These are phyloP conservation scores for Ips nitidus DNA, from an alignment of 1,140 invertebrate genomes.

Conservation along the genomic window DNA sequence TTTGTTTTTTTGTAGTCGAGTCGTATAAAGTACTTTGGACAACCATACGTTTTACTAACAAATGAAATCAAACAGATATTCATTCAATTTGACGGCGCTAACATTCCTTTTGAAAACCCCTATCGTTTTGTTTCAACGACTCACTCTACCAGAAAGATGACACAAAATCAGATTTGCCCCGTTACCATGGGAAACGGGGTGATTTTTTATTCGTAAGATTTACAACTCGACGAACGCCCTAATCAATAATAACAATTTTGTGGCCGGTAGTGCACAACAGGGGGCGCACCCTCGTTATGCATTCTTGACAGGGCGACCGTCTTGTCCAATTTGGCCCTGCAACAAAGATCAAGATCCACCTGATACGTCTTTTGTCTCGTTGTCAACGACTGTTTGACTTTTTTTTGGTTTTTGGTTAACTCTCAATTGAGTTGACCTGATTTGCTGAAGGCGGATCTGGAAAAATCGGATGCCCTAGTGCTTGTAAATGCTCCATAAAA, in stretches of 20 bases:
- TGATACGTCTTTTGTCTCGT: conserved; percentile 18
- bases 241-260: conserved; percentile 42
- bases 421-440: no score
- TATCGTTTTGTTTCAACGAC: neutral
- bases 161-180: conserved; percentile 13
- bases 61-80: no score
- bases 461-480: no score
- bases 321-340: conserved; percentile 30
- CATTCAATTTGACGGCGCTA: neutral
- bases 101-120: neutral
- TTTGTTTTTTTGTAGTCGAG: no score
- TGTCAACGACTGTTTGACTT: conserved; percentile 10
- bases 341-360: conserved; percentile 12
- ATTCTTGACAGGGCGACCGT: conserved; percentile 39
- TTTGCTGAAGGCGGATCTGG: no score
- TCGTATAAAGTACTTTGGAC: no score
- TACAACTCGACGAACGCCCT: conserved; percentile 32
- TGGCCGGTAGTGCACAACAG: conserved; percentile 38
- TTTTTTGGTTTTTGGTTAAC: no score
- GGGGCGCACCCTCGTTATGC: conserved; percentile 41
- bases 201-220: conserved; percentile 32
- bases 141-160: conserved; percentile 3
- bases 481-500: neutral
- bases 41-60: no score
- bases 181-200: conserved; percentile 11